A percentile compares a stretch with the other conserved stretches of the same genome.
phyloP scores from a whole-genome alignment of 2,888 invertebrate genomes.

The Branchinecta sandiegonensis region DNA sequence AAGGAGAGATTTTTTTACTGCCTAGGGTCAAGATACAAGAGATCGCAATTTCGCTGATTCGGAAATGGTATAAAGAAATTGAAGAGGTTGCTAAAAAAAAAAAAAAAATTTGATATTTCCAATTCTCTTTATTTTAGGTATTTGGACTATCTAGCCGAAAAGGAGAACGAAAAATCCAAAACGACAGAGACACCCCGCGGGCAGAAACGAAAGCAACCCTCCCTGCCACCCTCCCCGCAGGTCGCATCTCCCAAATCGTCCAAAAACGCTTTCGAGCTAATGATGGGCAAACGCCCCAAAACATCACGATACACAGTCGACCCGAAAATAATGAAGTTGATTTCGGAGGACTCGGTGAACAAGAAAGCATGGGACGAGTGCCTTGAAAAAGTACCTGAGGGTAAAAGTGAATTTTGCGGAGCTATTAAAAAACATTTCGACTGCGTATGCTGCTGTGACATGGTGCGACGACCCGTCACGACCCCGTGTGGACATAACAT shows the following conservation, averaged over 20 bases:
- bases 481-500: conserved; percentile 59
- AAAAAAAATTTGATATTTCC: too few relatives aligned
- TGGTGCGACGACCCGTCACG: conserved; percentile 54
- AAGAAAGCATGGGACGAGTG: not conserved
- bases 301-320: not conserved
- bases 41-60: too few relatives aligned
- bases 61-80: too few relatives aligned
- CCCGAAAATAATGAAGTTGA: not conserved
- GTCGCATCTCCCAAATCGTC: not conserved
- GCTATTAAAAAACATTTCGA: conserved; percentile 48
- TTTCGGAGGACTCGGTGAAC: not conserved
- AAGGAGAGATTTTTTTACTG: too few relatives aligned
- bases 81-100: too few relatives aligned
- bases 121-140: not conserved
- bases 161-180: not conserved
- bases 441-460: conserved; percentile 65
- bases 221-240: not conserved
- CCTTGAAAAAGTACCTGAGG: not conserved
- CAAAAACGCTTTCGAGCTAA: conserved; percentile 5
- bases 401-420: conserved; percentile 28
- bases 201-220: not conserved
- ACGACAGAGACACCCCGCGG: not conserved
- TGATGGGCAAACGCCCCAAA: conserved; percentile 16
- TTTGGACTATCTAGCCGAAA: conserved; percentile 6
- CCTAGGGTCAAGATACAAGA: too few relatives aligned